Base-by-base conservation (phyloP, 1,140 invertebrate species). In the Stegodyphus dumicola region DNA sequence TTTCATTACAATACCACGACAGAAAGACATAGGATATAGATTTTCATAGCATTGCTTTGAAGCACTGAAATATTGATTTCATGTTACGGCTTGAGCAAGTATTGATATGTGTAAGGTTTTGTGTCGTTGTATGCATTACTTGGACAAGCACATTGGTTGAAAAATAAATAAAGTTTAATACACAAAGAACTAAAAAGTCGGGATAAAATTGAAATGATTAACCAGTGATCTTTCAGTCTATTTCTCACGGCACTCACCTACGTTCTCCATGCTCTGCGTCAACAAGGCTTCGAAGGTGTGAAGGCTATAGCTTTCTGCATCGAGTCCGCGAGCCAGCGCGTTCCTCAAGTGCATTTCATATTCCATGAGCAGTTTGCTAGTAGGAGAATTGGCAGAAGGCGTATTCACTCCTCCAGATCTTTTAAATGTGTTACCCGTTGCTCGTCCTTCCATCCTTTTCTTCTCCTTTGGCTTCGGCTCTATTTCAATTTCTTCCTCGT, bases 331-430 rank as follows among this genome's bases (percentile, higher is more conserved):
- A 88, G 96, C 97, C 85, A 98, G 92, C 5, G 96, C 97, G 90
- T 98, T 98, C 75, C 97, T 92, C 70, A 98, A 92, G 91, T 98
- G 96, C 94, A 97, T 96, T 92, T 98, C 97, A 91, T 98, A 98
- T 91, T 89, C 88, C 81, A 89, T 87, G 60, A 89, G 87, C 33
- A 88, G 54, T 67, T 88, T 87, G 75, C 86, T 88, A 54, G 88
- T 88, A 17, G 88, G 88, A 11, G 86, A 88, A 53, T 71, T 85
- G 56, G 80, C 53, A 10, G 71, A 67, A 10, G 51, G 60, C 13
- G 51, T 73, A 49, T 64, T n/a, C 33, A 51, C 10, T 10, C 65
- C 56, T 7, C 18, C 15, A 2, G 9, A 9, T 10, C 15, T 33
- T 9, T 73, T 66, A 60, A 49, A 54, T 6, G 54, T 0, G 11